Conservation (phyloP, 2,113 vertebrate species). For the Protobothrops mucrosquamatus region DNA sequence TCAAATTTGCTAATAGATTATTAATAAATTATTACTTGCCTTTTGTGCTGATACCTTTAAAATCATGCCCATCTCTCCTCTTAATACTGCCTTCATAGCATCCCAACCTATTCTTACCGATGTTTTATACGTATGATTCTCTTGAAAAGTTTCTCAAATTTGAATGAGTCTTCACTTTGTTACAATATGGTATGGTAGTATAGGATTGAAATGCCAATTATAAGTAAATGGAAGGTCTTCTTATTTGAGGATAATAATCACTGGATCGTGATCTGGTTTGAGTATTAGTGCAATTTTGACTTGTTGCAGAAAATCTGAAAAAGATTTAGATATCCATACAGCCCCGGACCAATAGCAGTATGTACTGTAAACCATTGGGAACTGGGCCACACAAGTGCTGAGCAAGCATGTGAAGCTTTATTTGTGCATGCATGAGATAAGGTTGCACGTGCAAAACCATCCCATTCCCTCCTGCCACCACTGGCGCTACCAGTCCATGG, state of each 20-base stretch:
- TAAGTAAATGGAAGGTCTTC: background rate
- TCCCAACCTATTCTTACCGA: background rate
- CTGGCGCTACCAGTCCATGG: too few species aligned
- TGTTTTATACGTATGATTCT: background rate
- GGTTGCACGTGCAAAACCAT: background rate
- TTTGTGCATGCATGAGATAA: background rate
- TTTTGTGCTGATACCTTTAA: background rate
- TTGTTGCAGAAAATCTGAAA: background rate
- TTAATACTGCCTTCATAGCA: background rate
- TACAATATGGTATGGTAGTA: background rate
- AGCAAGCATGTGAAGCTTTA: background rate
- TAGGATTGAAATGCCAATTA: background rate
- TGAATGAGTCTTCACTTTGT: background rate
- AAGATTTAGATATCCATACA: background rate
- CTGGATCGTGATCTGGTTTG: background rate
- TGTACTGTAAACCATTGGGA: background rate
- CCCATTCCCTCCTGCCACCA: background rate
- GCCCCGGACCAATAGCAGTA: too few species aligned
- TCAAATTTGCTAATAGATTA: background rate
- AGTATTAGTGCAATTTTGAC: background rate
- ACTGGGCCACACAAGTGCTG: background rate
- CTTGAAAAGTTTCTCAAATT: background rate
- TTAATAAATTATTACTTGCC: background rate
- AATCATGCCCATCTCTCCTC: background rate
- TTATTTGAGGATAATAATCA: too few species aligned